Evolutionary conservation across 2,797 vertebrate species (phyloP).

Genomic region (Coendou prehensilis): DNA sequence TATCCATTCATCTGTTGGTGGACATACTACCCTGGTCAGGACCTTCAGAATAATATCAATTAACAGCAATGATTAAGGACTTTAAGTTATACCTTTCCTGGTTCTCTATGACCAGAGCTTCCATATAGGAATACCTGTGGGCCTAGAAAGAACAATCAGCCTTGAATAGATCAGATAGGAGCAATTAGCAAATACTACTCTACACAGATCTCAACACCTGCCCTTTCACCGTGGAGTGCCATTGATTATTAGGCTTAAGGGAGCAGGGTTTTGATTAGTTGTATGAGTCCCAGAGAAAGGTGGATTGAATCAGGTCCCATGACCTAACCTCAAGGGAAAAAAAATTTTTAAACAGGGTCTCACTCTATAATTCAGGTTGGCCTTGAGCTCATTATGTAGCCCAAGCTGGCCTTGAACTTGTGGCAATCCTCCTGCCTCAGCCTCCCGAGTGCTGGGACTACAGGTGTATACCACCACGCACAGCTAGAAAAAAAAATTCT

Average conservation of each 20-base stretch:
- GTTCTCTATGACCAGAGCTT: background rate
- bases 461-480: background rate
- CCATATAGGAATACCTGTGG: conserved; percentile 5
- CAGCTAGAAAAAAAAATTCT: background rate
- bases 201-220: background rate
- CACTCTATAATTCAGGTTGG: background rate
- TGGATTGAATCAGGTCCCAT: background rate
- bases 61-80: background rate
- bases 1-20: background rate
- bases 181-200: background rate
- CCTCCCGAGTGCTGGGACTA: background rate
- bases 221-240: background rate
- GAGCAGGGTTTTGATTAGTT: background rate
- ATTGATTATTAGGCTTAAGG: background rate
- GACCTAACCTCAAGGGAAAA: background rate
- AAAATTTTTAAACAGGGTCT: background rate
- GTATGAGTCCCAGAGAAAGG: conserved; percentile 35
- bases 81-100: background rate
- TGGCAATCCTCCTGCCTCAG: background rate
- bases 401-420: background rate
- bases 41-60: conserved; percentile 37
- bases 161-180: background rate
- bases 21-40: background rate
- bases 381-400: background rate
- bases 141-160: conserved; percentile 44